A percentile compares a stretch with the other conserved stretches of the same genome.
These are phyloP conservation scores for Lasioglossum calceatum DNA, from an alignment of 2,888 invertebrate species.

Conservation along the genomic window DNA sequence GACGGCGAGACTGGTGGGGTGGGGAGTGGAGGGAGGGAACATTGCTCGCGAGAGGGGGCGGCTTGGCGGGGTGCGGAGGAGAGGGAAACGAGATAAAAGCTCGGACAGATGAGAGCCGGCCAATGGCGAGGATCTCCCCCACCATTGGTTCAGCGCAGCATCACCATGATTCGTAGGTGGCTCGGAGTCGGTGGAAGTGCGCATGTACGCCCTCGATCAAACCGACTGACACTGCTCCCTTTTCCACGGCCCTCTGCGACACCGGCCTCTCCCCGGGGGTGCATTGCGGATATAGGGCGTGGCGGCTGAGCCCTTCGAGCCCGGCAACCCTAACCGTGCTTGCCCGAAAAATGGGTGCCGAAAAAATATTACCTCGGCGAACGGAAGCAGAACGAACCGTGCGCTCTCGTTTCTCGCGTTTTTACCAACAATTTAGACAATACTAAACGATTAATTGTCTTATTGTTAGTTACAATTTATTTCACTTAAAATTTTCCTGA, in stretches of 20 bases:
- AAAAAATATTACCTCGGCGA: neutral
- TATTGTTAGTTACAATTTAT: too few species aligned
- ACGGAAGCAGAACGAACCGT: neutral
- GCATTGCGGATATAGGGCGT: conserved; percentile 74
- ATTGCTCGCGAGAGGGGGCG: conserved; percentile 27
- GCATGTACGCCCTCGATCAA: conserved; percentile 70
- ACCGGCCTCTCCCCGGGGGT: conserved; percentile 59
- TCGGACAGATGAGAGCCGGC: conserved; percentile 73
- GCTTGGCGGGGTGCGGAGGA: conserved; percentile 21
- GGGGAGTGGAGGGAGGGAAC: neutral
- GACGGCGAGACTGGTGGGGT: conserved; percentile 11
- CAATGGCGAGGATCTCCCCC: conserved; percentile 70
- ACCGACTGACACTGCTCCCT: conserved; percentile 71
- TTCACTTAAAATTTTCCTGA: too few species aligned
- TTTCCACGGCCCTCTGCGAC: conserved; percentile 62
- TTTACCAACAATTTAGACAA: neutral
- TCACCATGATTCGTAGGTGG: conserved; percentile 71
- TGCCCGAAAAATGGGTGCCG: neutral
- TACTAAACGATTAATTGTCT: too few species aligned
- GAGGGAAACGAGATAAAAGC: conserved; percentile 77
- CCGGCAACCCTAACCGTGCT: neutral
- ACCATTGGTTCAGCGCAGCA: conserved; percentile 69
- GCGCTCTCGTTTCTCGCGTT: neutral
- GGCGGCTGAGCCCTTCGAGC: conserved; percentile 53
- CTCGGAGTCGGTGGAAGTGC: conserved; percentile 64